Percentiles rank a stretch among this genome's conserved stretches.
phyloP scores from a whole-genome alignment of 2,113 vertebrate species.

The Charadrius vociferus region DNA sequence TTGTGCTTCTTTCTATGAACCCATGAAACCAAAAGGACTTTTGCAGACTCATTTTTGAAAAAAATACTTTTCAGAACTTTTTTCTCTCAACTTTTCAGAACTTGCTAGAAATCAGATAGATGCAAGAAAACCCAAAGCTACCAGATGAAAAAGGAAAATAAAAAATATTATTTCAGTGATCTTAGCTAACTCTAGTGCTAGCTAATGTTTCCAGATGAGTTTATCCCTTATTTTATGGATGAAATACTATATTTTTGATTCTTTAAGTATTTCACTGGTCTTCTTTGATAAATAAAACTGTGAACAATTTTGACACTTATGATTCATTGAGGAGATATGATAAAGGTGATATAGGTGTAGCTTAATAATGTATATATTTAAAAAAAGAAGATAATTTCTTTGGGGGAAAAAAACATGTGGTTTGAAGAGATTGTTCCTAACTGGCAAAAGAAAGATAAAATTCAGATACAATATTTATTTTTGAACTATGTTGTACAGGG shows the following conservation, averaged over 20 bases:
- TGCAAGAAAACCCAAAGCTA: background rate
- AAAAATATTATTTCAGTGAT: background rate
- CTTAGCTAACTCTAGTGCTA: background rate
- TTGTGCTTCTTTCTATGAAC: background rate
- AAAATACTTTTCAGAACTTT: background rate
- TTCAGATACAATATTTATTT: background rate
- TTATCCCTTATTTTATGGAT: background rate
- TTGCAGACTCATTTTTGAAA: background rate
- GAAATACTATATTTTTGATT: background rate
- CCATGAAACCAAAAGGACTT: background rate
- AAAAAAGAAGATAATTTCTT: background rate
- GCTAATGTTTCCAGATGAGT: background rate
- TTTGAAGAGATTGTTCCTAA: background rate
- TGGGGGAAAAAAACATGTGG: fast-evolving
- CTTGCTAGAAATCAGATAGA: background rate
- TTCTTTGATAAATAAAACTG: background rate
- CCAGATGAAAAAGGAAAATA: background rate
- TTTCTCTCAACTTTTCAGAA: background rate
- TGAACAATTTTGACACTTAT: background rate
- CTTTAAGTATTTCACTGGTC: background rate
- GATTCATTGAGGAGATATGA: background rate
- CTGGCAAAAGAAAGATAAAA: background rate
- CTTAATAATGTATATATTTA: background rate
- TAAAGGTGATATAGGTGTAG: background rate
- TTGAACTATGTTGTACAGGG: background rate